These are phyloP conservation scores for Centroberyx gerrardi DNA, from an alignment of 2,797 vertebrate species.

Conservation along the genomic window DNA sequence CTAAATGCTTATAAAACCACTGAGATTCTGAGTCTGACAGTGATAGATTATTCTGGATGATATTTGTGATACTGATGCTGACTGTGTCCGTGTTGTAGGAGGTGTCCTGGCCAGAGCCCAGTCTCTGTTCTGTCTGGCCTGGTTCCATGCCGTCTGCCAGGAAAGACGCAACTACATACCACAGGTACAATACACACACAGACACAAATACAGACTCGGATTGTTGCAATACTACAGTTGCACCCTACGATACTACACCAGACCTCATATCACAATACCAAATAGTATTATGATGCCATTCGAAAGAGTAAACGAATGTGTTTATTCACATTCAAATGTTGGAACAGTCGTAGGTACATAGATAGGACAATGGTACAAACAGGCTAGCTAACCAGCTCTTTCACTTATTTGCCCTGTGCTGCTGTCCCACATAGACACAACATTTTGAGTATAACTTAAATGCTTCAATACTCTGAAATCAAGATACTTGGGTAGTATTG, in stretches of 20 bases:
- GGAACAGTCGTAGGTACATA: no score
- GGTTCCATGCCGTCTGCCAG: constrained; percentile 98
- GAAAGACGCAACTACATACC: constrained; percentile 98
- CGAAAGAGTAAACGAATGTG: no score
- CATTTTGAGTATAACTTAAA: no score
- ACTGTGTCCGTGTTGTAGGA: constrained; percentile 73
- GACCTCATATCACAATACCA: no score
- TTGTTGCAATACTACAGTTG: background rate
- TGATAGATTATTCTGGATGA: constrained; percentile 4
- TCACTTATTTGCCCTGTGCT: no score
- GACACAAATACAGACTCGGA: background rate
- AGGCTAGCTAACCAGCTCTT: no score
- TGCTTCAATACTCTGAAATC: no score
- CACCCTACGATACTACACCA: background rate
- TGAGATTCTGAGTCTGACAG: background rate
- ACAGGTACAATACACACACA: constrained; percentile 85
- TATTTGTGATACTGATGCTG: constrained; percentile 27
- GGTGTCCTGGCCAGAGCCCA: constrained; percentile 89
- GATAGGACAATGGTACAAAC: no score
- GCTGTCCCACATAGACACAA: no score
- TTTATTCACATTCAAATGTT: no score
- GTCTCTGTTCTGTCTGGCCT: constrained; percentile 95
- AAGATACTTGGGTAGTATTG: no score
- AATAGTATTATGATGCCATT: no score
- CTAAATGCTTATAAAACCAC: background rate